A percentile compares a stretch with the other conserved stretches of the same genome.
phyloP scores from a whole-genome alignment of 2,888 invertebrate species.

The Phytoseiulus persimilis region DNA sequence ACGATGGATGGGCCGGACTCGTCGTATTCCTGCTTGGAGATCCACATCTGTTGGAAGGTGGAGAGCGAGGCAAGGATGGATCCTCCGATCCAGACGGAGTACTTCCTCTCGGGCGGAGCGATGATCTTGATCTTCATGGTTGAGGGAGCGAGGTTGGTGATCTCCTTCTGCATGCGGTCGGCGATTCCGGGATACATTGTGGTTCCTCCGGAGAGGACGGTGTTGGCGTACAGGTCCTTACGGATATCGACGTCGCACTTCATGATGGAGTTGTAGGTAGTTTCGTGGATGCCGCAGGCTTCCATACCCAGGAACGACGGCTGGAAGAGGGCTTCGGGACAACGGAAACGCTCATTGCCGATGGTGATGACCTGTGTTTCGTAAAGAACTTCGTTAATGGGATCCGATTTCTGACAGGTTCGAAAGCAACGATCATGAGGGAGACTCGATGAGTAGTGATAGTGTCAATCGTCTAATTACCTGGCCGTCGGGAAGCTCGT shows the following conservation, averaged over 20 bases:
- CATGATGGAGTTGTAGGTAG: slow-evolving; percentile 87
- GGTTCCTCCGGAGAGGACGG: slow-evolving; percentile 82
- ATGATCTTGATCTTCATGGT: slow-evolving; percentile 65
- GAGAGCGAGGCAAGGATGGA: slow-evolving; percentile 86
- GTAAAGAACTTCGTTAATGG: background rate
- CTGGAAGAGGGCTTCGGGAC: slow-evolving; percentile 81
- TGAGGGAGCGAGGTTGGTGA: slow-evolving; percentile 67
- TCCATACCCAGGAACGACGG: slow-evolving; percentile 78
- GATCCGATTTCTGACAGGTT: background rate
- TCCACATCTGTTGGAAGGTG: slow-evolving; percentile 89
- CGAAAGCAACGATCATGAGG: background rate
- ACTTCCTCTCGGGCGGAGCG: slow-evolving; percentile 90
- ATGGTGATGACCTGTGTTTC: slow-evolving; percentile 63
- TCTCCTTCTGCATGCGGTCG: slow-evolving; percentile 95
- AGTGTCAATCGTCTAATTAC: slow-evolving; percentile 52
- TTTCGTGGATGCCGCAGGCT: slow-evolving; percentile 79
- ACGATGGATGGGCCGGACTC: slow-evolving; percentile 91
- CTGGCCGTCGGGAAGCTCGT: slow-evolving; percentile 83
- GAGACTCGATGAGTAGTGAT: too few species aligned
- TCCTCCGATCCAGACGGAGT: slow-evolving; percentile 97
- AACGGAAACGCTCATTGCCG: slow-evolving; percentile 77
- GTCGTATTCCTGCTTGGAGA: slow-evolving; percentile 93
- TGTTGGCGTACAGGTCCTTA: slow-evolving; percentile 65
- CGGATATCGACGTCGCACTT: slow-evolving; percentile 88
- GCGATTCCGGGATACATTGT: slow-evolving; percentile 97